phyloP scores from a whole-genome alignment of 1,140 invertebrate species.

The Heliconius hermathena region DNA sequence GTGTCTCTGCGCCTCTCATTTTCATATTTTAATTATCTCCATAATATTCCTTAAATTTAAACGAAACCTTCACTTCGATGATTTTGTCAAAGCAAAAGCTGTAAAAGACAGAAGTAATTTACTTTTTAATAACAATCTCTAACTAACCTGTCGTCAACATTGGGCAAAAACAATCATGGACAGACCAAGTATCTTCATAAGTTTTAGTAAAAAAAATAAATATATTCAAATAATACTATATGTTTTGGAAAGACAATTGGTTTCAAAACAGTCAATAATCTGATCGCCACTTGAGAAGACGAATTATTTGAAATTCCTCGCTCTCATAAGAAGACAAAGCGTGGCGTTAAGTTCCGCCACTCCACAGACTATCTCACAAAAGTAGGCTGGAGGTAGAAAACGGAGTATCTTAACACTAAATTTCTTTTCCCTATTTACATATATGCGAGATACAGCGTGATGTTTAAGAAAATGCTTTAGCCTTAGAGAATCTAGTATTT shows the following conservation, averaged over 20 bases:
- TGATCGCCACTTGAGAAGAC: too few relatives aligned
- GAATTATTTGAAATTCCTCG: not conserved
- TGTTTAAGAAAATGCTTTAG: too few relatives aligned
- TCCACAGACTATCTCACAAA: not conserved
- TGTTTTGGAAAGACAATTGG: too few relatives aligned
- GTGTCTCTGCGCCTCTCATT: too few relatives aligned
- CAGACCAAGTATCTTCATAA: not conserved
- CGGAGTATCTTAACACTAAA: not conserved
- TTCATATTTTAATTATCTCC: too few relatives aligned
- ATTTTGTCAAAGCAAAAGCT: not conserved
- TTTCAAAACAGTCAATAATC: too few relatives aligned
- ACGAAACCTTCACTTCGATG: not conserved
- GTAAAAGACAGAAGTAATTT: slow-evolving; percentile 1
- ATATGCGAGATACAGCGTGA: not conserved
- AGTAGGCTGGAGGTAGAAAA: not conserved
- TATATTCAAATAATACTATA: too few relatives aligned
- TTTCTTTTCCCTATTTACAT: not conserved
- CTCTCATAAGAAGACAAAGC: too few relatives aligned
- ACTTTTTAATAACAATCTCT: not conserved
- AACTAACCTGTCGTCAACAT: not conserved
- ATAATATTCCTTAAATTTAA: not conserved
- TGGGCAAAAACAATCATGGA: not conserved
- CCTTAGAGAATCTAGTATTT: not conserved
- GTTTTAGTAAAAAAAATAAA: not conserved
- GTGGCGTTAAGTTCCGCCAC: not conserved